phyloP scores from a whole-genome alignment of 2,888 invertebrate genomes.

The Lasioglossum marginatum region DNA sequence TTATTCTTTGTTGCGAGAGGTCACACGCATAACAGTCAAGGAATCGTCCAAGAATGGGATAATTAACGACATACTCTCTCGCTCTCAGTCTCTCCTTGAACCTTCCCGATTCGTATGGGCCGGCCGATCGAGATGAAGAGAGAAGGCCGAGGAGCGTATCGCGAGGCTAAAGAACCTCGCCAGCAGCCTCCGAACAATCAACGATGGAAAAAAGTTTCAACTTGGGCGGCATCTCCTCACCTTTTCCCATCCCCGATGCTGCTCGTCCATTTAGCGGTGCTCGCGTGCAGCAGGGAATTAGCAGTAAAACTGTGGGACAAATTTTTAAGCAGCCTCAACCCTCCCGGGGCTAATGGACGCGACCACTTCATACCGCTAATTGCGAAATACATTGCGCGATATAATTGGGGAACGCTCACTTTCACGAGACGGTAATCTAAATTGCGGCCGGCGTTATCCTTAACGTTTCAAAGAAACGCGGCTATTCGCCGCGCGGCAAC shows the following conservation, averaged over 20 bases:
- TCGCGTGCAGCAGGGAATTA: slow-evolving; percentile 48
- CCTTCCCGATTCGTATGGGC: slow-evolving; percentile 66
- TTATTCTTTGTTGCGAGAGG: slow-evolving; percentile 24
- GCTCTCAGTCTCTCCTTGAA: slow-evolving; percentile 9
- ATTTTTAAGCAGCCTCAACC: slow-evolving; percentile 46
- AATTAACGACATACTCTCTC: slow-evolving; percentile 70
- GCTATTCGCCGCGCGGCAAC: background rate
- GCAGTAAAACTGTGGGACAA: slow-evolving; percentile 45
- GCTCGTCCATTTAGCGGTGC: slow-evolving; percentile 10
- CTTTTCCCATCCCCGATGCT: slow-evolving; percentile 37
- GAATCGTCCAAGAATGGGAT: slow-evolving; percentile 63
- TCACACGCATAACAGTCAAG: slow-evolving; percentile 7
- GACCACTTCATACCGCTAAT: slow-evolving; percentile 17
- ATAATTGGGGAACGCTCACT: slow-evolving; percentile 26
- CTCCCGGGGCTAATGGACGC: slow-evolving; percentile 31
- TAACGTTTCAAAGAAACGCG: background rate
- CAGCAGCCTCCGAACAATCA: slow-evolving; percentile 73
- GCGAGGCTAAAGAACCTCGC: slow-evolving; percentile 43
- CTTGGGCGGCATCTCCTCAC: slow-evolving; percentile 75
- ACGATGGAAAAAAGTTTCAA: slow-evolving; percentile 71
- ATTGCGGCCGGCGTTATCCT: background rate
- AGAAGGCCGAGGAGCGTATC: slow-evolving; percentile 57
- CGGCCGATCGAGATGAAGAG: slow-evolving; percentile 62
- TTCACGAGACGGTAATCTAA: background rate
- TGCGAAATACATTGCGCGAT: slow-evolving; percentile 14